Conservation (phyloP, 2,888 invertebrate species). For the Philaethria dido region DNA sequence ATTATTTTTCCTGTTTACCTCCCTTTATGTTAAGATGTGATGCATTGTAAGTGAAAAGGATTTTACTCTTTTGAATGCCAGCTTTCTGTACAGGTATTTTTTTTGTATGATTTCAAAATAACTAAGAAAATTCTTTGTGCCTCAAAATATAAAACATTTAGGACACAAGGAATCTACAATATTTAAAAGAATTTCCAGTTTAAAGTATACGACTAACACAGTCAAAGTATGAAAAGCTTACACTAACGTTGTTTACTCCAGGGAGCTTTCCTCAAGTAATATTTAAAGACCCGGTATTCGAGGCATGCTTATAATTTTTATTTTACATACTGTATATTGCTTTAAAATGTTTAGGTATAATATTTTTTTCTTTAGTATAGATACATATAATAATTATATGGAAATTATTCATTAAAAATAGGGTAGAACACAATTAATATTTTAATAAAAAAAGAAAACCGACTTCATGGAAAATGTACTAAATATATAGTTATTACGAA, state of each 20-base stretch:
- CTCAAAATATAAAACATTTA: conserved; percentile 5
- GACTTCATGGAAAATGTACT: too few species aligned
- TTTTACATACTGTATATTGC: neutral
- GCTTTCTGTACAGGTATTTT: neutral
- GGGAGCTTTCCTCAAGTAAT: conserved; percentile 26
- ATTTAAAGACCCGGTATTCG: conserved; percentile 23
- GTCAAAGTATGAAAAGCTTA: conserved; percentile 26
- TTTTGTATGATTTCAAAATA: neutral
- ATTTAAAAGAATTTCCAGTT: conserved; percentile 24
- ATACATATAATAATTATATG: too few species aligned
- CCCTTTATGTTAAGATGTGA: too few species aligned
- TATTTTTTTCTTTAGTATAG: too few species aligned
- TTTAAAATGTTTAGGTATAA: neutral
- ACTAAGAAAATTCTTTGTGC: neutral
- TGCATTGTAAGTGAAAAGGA: neutral
- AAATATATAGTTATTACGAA: too few species aligned
- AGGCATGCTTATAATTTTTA: neutral
- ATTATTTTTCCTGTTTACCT: too few species aligned
- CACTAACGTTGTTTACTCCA: conserved; percentile 34
- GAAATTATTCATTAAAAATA: too few species aligned
- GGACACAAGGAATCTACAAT: too few species aligned
- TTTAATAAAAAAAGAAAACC: too few species aligned
- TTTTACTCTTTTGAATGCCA: neutral
- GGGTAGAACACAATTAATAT: too few species aligned
- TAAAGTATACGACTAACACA: conserved; percentile 6